Evolutionary conservation across 2,113 vertebrate species (phyloP).

Genomic region (Mesocricetus auratus): DNA sequence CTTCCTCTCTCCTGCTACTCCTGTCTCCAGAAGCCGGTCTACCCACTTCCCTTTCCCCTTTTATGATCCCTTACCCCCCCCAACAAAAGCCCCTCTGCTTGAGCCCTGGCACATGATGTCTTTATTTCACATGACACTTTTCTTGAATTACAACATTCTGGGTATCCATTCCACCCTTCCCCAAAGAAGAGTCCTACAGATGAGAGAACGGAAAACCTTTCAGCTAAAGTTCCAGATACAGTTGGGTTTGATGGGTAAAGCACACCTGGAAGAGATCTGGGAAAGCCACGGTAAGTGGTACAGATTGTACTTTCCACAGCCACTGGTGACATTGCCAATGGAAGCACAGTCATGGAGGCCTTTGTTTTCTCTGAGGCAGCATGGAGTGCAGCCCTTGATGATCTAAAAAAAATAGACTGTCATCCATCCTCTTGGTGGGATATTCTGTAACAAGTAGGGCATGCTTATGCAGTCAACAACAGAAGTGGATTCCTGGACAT

Average conservation of each 20-base stretch:
- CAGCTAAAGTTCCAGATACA: neutral
- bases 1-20: too few species aligned
- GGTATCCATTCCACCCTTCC: neutral
- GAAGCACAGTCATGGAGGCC: neutral
- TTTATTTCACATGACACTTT: too few species aligned
- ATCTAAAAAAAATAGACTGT: neutral
- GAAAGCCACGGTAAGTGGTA: neutral
- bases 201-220: neutral
- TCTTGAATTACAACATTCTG: neutral
- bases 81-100: too few species aligned
- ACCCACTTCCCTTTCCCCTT: too few species aligned
- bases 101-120: too few species aligned
- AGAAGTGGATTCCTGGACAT: neutral
- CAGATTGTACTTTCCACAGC: neutral
- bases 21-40: too few species aligned
- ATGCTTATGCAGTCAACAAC: neutral
- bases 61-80: too few species aligned
- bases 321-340: neutral
- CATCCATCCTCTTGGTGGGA: neutral
- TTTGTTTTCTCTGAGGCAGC: neutral
- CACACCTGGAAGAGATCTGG: neutral
- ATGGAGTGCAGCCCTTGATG: neutral
- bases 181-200: neutral
- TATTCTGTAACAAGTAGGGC: neutral
- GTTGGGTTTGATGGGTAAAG: conserved; percentile 13